Evolutionary conservation across 2,113 vertebrate species (phyloP).

Genomic region (Pyrgilauda ruficollis): DNA sequence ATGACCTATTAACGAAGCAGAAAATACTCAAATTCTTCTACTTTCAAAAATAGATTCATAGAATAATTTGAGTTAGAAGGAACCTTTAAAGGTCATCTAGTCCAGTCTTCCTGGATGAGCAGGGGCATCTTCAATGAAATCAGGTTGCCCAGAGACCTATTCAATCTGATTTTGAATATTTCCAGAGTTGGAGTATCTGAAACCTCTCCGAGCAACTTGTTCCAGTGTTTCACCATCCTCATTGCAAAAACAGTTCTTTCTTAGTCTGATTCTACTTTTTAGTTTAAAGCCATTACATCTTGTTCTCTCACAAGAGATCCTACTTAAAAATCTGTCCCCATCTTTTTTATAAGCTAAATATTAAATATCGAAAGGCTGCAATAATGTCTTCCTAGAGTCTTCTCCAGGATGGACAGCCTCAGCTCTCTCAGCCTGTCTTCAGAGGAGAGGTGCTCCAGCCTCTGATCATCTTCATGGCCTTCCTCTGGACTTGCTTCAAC

Average conservation of each 20-base stretch:
- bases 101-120: neutral
- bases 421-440: neutral
- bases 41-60: neutral
- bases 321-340: neutral
- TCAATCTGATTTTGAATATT: neutral
- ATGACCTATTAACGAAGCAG: neutral
- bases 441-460: rapidly evolving
- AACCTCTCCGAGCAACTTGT: neutral
- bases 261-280: neutral
- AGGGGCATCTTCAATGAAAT: neutral
- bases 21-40: neutral
- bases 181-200: neutral
- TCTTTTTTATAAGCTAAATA: neutral
- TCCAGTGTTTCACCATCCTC: neutral
- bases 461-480: neutral
- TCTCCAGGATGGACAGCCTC: neutral
- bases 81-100: neutral
- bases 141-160: neutral
- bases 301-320: neutral
- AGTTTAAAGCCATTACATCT: neutral
- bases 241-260: neutral
- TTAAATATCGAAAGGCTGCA: neutral
- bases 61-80: neutral
- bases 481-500: rapidly evolving
- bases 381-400: rapidly evolving